Percentiles rank a stretch among this genome's conserved stretches.
Conservation (phyloP, 2,797 vertebrate genomes). For the Pseudopleuronectes americanus region DNA sequence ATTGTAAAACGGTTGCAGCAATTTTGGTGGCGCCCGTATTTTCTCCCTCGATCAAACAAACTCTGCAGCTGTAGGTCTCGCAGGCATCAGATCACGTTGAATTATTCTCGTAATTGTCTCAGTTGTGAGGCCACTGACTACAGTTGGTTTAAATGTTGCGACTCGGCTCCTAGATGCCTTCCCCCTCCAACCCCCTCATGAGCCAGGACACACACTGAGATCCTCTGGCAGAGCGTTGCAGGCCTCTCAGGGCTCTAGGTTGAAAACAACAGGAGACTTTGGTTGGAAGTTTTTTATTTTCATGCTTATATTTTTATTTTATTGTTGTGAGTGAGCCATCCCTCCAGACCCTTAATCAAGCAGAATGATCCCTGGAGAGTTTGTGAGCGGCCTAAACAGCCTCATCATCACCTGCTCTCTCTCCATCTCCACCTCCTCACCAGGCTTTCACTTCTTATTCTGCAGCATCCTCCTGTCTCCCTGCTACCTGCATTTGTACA, state of each 20-base stretch:
- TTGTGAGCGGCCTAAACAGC: not conserved
- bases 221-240: too few species aligned
- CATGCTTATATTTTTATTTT: not conserved
- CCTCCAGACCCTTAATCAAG: not conserved
- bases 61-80: not conserved
- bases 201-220: too few species aligned
- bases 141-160: too few species aligned
- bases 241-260: too few species aligned
- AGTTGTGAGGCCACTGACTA: not conserved
- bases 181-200: too few species aligned
- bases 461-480: conserved; percentile 3
- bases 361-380: conserved; percentile 3
- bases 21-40: conserved; percentile 5
- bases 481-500: not conserved
- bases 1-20: conserved; percentile 16
- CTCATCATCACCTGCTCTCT: conserved; percentile 9
- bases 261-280: not conserved
- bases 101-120: conserved; percentile 28
- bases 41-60: not conserved
- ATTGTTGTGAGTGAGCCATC: not conserved
- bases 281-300: not conserved
- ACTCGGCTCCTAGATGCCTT: too few species aligned
- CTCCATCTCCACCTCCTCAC: conserved; percentile 9
- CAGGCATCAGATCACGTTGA: conserved; percentile 25
- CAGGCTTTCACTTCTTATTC: conserved; percentile 19